These are phyloP conservation scores for Macrosiphum euphorbiae DNA, from an alignment of 2,888 invertebrate genomes.

Conservation along the genomic window DNA sequence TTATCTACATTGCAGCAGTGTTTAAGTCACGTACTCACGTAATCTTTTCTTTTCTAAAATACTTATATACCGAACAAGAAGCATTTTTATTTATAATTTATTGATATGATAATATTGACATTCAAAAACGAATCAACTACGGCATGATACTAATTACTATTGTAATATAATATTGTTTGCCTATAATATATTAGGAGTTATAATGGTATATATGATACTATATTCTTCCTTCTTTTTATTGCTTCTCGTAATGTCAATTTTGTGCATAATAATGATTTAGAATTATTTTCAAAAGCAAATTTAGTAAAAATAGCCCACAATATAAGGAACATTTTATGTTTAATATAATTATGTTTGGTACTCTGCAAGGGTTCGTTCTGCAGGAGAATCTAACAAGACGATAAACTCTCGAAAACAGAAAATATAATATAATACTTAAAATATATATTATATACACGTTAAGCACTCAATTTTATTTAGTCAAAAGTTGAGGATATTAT, in stretches of 20 bases:
- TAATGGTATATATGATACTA: background rate
- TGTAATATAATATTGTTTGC: background rate
- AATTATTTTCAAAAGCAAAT: conserved; percentile 1
- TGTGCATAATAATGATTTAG: background rate
- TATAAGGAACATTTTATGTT: background rate
- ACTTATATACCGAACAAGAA: background rate
- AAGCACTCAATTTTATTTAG: conserved; percentile 17
- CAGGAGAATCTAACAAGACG: background rate
- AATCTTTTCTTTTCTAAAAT: background rate
- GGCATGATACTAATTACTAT: background rate
- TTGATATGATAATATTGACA: background rate
- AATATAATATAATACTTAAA: background rate
- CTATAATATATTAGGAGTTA: background rate
- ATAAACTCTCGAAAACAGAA: background rate
- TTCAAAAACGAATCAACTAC: background rate
- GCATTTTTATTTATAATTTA: background rate
- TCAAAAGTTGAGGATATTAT: background rate
- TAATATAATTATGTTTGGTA: conserved; percentile 24
- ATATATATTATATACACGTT: background rate
- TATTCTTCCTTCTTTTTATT: background rate
- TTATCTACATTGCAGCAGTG: background rate
- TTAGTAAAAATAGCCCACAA: background rate
- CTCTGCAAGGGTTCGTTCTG: conserved; percentile 3
- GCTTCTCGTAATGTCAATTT: background rate
- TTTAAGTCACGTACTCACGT: background rate